Conservation (phyloP, 2,797 vertebrate genomes). For the Peromyscus eremicus region DNA sequence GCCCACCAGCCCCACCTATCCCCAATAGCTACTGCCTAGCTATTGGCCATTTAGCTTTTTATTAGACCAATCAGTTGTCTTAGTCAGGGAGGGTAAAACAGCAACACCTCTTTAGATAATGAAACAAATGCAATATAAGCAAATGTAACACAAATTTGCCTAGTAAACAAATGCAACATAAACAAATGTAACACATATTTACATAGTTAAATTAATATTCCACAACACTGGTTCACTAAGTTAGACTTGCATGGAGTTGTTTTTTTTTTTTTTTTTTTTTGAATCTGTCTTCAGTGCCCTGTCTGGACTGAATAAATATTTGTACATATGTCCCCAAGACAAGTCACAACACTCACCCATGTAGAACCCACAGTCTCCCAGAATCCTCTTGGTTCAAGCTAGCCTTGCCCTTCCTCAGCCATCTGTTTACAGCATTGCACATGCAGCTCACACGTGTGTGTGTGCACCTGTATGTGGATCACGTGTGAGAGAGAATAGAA, state of each 20-base stretch:
- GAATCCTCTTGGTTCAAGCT: too few relatives aligned
- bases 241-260: background rate
- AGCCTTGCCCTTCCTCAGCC: background rate
- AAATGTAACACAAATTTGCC: background rate
- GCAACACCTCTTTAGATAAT: background rate
- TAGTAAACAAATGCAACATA: background rate
- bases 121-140: background rate
- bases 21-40: background rate
- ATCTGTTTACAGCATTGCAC: background rate
- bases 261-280: background rate
- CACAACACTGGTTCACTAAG: background rate
- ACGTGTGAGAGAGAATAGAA: background rate
- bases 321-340: background rate
- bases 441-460: fast-evolving
- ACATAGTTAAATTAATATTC: background rate
- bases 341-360: background rate
- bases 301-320: background rate
- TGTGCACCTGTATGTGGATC: background rate
- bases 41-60: background rate
- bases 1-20: background rate
- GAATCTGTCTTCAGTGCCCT: too few relatives aligned
- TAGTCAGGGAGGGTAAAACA: background rate
- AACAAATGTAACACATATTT: background rate
- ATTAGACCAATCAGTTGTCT: background rate
- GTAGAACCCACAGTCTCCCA: too few relatives aligned